Evolutionary conservation across 2,113 vertebrate genomes (phyloP).

Genomic region (Aphelocoma coerulescens): DNA sequence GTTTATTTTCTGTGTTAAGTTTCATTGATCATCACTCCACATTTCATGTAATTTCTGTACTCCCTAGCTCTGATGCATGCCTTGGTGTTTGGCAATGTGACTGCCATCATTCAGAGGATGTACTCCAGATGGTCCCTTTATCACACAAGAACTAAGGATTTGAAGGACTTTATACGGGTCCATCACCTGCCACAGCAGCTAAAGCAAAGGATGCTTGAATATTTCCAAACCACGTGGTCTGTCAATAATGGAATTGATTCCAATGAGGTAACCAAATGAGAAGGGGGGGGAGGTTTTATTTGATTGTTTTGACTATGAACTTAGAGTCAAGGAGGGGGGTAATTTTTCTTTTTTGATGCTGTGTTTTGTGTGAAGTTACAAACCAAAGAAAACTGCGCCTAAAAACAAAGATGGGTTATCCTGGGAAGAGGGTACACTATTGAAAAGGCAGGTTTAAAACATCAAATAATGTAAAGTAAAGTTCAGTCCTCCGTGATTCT

Average conservation of each 20-base stretch:
- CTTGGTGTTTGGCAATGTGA: conserved; percentile 96
- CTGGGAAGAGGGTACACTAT: background rate
- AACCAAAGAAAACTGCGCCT: background rate
- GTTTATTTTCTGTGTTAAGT: background rate
- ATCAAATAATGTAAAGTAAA: background rate
- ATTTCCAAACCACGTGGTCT: conserved; percentile 98
- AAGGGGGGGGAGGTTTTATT: background rate
- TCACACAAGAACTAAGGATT: conserved; percentile 95
- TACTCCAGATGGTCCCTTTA: conserved; percentile 98
- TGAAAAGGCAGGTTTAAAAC: background rate
- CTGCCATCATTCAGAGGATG: conserved; percentile 98
- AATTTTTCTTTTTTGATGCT: background rate
- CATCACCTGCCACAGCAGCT: conserved; percentile 95
- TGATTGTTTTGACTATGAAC: background rate
- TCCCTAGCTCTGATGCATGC: conserved; percentile 93
- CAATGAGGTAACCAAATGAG: conserved; percentile 83
- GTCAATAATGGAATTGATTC: conserved; percentile 99
- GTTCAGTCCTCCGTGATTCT: background rate
- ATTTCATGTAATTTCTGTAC: background rate
- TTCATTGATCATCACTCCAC: background rate
- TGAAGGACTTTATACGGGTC: conserved; percentile 96
- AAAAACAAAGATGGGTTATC: background rate
- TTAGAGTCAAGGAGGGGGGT: background rate
- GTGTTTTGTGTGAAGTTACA: background rate
- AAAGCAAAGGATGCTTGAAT: conserved; percentile 98